Evolutionary conservation across 2,113 vertebrate species (phyloP), one percentile per base, ranked within the genome.

Genomic region (Poeciliopsis turrubarensis): DNA sequence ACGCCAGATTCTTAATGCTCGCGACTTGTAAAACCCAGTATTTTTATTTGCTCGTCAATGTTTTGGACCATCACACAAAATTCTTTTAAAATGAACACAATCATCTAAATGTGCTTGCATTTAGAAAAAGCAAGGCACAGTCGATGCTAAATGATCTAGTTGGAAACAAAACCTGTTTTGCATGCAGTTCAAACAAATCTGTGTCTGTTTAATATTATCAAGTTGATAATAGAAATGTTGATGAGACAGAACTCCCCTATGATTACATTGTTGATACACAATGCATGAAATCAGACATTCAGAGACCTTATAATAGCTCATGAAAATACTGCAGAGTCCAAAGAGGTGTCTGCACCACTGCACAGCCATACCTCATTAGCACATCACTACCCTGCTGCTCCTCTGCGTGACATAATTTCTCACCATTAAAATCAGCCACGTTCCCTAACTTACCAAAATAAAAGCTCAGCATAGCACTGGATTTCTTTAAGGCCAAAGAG

Each of bases 281-380:
- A n/a, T 62, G 44, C 44, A 47, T 62, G 15, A 17, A 62, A 62
- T 27, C 27, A 15, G 60, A 62, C 60, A 62, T 19, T 47, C 44
- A 47, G 1, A 47, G 60, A n/a, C 26, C 29, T 29, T 22, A 61
- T 62, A 15, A 15, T 29, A 62, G 4, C 44, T 19, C 44, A 62
- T 15, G 14, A 62, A 62, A 17, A 30, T 30, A 62, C 60, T 63
- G 61, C 14, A 31, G 30, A 32, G 15, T 63, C 61, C 15, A 31
- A 63, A 31, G 29, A 26, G 51, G 5, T 10, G 19, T 57, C 51
- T 10, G 32, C 30, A 0, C 12, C 1, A 5, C 70, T 25, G 57
- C 70, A 14, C 69, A 68, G 32, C 60, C 77, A 77, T 22, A n/a
- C 26, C 68, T 78, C 57, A 41, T 85, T 64, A 77, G 60, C 2